Evolutionary conservation across 2,888 invertebrate genomes (phyloP).

Genomic region (Thysanoteuthis rhombus): DNA sequence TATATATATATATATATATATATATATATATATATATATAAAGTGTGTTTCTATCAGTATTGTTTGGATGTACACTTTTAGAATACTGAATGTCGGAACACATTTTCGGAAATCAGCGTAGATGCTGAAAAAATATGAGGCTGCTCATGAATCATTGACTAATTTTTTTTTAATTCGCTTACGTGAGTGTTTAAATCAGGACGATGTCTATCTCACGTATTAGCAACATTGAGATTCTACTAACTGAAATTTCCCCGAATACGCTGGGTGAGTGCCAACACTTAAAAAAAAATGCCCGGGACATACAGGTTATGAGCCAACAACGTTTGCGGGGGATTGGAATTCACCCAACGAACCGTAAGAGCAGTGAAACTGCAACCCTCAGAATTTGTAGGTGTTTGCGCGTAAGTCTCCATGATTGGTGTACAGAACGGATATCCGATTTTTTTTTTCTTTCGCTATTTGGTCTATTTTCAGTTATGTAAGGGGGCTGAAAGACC

Average conservation of each 20-base stretch:
- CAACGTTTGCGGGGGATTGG: background rate
- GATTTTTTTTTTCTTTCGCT: too few relatives aligned
- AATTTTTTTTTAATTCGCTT: background rate
- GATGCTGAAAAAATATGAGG: background rate
- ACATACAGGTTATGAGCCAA: background rate
- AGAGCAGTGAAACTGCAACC: background rate
- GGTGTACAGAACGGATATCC: background rate
- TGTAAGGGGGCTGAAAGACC: too few relatives aligned
- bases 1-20: background rate
- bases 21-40: background rate
- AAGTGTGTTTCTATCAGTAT: background rate
- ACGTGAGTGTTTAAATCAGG: background rate
- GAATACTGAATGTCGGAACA: background rate
- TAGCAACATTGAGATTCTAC: background rate
- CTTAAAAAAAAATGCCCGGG: background rate
- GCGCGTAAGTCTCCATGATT: background rate
- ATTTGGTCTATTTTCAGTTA: too few relatives aligned
- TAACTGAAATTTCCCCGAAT: background rate
- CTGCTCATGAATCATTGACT: background rate
- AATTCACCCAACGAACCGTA: background rate
- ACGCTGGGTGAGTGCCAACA: background rate
- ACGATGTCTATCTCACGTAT: background rate
- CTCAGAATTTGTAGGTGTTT: background rate
- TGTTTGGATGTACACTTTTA: background rate
- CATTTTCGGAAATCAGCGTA: background rate